phyloP scores from a whole-genome alignment of 2,113 vertebrate species.

The Osmerus mordax region DNA sequence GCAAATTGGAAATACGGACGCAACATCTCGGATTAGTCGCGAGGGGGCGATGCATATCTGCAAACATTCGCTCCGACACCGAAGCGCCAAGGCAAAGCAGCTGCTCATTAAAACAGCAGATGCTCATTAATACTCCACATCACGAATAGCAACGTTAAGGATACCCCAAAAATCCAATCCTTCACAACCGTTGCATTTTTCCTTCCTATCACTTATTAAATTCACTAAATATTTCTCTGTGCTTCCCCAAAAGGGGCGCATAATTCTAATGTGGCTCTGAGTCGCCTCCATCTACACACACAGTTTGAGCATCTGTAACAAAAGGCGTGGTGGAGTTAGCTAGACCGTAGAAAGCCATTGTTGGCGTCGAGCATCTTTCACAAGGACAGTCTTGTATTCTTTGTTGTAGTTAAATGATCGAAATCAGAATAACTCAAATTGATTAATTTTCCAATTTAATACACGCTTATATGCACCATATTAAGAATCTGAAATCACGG shows the following conservation, averaged over 20 bases:
- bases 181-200: background rate
- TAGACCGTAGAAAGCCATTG: conserved; percentile 49
- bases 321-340: conserved; percentile 59
- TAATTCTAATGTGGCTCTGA: conserved; percentile 13
- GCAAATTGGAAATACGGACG: background rate
- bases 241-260: background rate
- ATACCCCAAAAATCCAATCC: conserved; percentile 13
- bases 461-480: background rate
- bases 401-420: background rate
- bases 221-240: background rate
- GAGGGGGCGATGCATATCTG: conserved; percentile 41
- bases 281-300: conserved; percentile 53
- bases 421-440: background rate
- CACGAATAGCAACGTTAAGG: conserved; percentile 25
- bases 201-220: background rate
- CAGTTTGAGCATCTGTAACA: conserved; percentile 57
- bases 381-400: background rate
- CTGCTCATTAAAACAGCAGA: conserved; percentile 66
- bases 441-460: background rate
- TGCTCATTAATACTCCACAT: conserved; percentile 54
- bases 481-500: background rate
- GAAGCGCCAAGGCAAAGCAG: conserved; percentile 46
- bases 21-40: conserved; percentile 13
- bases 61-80: background rate
- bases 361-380: conserved; percentile 37